Base-by-base conservation (phyloP, 2,797 vertebrate genomes). In the Premnoplex brunnescens region DNA sequence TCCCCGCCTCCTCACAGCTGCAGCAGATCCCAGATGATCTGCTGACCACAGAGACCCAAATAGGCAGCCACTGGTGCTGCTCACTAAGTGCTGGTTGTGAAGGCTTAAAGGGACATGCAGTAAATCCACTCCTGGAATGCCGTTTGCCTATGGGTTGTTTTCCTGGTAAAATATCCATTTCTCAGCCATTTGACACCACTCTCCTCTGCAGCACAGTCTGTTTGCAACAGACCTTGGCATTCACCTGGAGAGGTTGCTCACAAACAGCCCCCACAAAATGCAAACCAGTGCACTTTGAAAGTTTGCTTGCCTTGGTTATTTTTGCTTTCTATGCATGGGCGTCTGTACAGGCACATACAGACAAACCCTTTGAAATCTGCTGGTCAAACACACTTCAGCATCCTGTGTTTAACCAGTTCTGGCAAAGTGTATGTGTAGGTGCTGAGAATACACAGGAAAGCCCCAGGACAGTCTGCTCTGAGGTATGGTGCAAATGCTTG, bases 11-110 rank as follows among this genome's bases (percentile, higher is more conserved):
- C 83, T 95, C 96, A 73, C 62, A 87, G 93, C 91, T 95, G 88
- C 74, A 87, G 80, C 94, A 95, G 88, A 95, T 94, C 90, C 83
- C 90, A 94, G 71, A 86, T 95, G 90, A 95, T 82, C 84, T 91
- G 94, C 80, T 95, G 95, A 96, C 92, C 94, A 87, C 83, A 80
- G 88, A 90, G 91, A 96, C 94, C 88, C 88, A 88, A 76, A 91
- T 10, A 86, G 78, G 71, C 94, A 90, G 91, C 90, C 67, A 75
- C 90, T 76, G 93, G 88, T 95, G 54, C 89, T 95, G 95, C 93
- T 96, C 46, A 87, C 79, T 74, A 85, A 89, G 83, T 72, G 77
- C 77, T 95, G 90, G 92, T 94, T 75, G 66, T 82, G 69, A 91
- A 55, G 71, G 85, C 48, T 95, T 97, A 95, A 96, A 94, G 93